Percentiles rank a stretch among this genome's conserved stretches.
Evolutionary conservation across 2,888 invertebrate species (phyloP).

Genomic region (Drosophila mettleri): DNA sequence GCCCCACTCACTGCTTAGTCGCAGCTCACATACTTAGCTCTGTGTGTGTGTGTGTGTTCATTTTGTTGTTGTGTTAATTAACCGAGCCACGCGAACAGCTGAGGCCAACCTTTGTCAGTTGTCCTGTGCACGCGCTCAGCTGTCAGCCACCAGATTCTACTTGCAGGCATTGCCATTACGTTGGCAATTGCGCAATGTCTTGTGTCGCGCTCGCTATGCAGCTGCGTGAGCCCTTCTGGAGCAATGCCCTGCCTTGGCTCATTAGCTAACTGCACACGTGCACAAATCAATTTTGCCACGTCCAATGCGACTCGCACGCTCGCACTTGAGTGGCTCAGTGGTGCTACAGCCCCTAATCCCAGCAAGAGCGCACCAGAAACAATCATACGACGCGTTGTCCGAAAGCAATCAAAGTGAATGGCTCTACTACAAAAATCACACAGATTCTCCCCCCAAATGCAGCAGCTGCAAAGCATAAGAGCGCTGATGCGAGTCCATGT

Average conservation of each 20-base stretch:
- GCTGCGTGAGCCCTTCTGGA: slow-evolving; percentile 17
- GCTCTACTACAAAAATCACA: slow-evolving; percentile 50
- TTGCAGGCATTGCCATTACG: slow-evolving; percentile 36
- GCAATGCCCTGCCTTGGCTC: slow-evolving; percentile 49
- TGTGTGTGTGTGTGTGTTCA: slow-evolving; percentile 56
- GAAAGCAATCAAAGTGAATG: slow-evolving; percentile 70
- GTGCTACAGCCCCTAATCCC: slow-evolving; percentile 27
- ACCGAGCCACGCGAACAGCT: slow-evolving; percentile 41
- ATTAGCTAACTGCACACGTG: slow-evolving; percentile 75
- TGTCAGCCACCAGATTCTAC: slow-evolving; percentile 31
- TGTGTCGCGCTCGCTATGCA: slow-evolving; percentile 24
- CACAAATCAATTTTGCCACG: slow-evolving; percentile 74
- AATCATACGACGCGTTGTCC: slow-evolving; percentile 72
- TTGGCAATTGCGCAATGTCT: slow-evolving; percentile 39
- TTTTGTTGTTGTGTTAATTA: slow-evolving; percentile 70
- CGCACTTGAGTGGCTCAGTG: slow-evolving; percentile 32
- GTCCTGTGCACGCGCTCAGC: slow-evolving; percentile 9
- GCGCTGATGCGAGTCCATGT: slow-evolving; percentile 25
- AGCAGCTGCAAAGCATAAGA: slow-evolving; percentile 12
- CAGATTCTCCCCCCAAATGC: slow-evolving; percentile 1
- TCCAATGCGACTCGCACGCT: slow-evolving; percentile 31
- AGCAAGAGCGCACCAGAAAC: slow-evolving; percentile 51
- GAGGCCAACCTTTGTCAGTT: slow-evolving; percentile 27
- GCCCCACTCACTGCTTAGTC: no score
- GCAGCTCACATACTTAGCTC: neutral